Evolutionary conservation across 2,113 vertebrate species (phyloP), one percentile per base, ranked within the genome.

Genomic region (Microcebus lehilahytsara): DNA sequence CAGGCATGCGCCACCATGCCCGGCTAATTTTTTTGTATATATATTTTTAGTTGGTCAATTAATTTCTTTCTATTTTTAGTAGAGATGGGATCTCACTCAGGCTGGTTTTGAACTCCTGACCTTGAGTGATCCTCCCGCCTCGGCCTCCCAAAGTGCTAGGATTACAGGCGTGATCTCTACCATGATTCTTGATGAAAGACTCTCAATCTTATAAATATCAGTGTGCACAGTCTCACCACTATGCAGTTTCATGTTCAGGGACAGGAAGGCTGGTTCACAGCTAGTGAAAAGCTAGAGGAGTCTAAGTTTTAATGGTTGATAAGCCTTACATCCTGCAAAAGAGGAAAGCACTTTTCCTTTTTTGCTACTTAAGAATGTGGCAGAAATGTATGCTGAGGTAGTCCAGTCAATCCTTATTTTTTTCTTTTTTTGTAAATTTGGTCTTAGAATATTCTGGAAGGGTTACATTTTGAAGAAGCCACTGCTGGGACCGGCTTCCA

Each of bases 401-500:
- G 99, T 98, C 99, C 99, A 99, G 98, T 98, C 98, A 98, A 97
- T 97, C 91, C 92, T 92, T 56, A 56, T 5, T 56, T 56, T 56
- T 8, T 56, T 56, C 16, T 19, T 56, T 56, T 56, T 56, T 56
- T 19, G 46, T 89, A 77, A 96, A 93, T 94, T 93, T 98, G 97
- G 95, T 98, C 98, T 99, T 98, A 99, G 99, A 99, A 99, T 99
- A 99, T 99, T 99, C 99, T 88, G 99, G 99, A 97, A 99, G 99
- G 96, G 99, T 99, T 98, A 99, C 99, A 0, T 99, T 99, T 97
- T 99, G 99, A 67, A 99, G 99, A 93, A 99, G 99, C 99, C 99
- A 99, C 98, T 99, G 99, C 97, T 99, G 99, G 77, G 99, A 99
- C 87, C 99, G 99, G 89, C 98, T 98, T 98, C 99, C 99, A 0